Base-by-base conservation (phyloP, 2,888 invertebrate species). In the Rapana venosa region DNA sequence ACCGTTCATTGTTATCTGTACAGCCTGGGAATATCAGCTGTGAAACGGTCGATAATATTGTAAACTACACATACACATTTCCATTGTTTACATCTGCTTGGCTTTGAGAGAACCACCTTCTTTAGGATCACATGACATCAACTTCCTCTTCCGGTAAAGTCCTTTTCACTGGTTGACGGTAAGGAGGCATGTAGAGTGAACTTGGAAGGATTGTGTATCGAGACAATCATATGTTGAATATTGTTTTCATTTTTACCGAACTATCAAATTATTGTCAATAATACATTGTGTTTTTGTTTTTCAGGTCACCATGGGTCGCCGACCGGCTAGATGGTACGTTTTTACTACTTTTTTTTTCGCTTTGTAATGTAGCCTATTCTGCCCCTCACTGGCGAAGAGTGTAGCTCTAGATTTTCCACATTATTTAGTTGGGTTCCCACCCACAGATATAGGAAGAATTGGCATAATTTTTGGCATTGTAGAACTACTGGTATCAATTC, bases 281-380 rank as follows among this genome's bases (percentile, higher is more conserved):
- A 17, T 32, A 56, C 36, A 61, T 30, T 56, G 26, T 58, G 6
- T 86, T 88, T 4, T 70, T 74, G 79, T n/a, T 26, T 66, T 90
- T 74, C 92, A 92, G 92, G 66, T 90, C 83, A 91, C 8, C 81
- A 92, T 92, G 92, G 92, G 92, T n/a, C 92, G 92, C 74, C 92
- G 92, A 89, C 92, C 92, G 88, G 92, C 92, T 74, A 89, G 92
- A 90, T 92, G 92, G 92, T 92, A 91, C 84, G 92, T 77, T 15
- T 74, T 22, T 61, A 13, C 47, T 47, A 47, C 47, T 47, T 47
- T 47, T 47, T 47, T 47, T 47, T 47, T 47, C 47, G 47, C 47
- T 47, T 47, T 5, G 47, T 47, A 47, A 47, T 47, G 47, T 47
- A 47, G 47, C 47, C 47, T 8, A 47, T 47, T 47, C 47, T 47